phyloP scores from a whole-genome alignment of 2,888 invertebrate species.

The Eupeodes latifasciatus region DNA sequence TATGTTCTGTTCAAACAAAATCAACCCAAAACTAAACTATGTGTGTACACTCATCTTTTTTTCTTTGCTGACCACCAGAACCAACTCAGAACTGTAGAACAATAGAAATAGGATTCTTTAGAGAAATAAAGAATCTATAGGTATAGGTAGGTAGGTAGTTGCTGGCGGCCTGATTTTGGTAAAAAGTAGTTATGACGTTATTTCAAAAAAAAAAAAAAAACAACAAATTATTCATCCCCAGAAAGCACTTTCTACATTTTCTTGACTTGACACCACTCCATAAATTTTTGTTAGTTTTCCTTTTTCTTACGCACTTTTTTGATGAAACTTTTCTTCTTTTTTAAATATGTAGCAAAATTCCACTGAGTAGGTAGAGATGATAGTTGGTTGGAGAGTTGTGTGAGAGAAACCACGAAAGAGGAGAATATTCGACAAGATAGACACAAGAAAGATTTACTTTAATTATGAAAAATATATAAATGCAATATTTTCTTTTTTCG shows the following conservation, averaged over 20 bases:
- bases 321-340: conserved; percentile 43
- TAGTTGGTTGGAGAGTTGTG: background rate
- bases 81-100: conserved; percentile 1
- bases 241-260: conserved; percentile 63
- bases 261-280: conserved; percentile 37
- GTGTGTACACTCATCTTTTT: background rate
- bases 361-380: conserved; percentile 37
- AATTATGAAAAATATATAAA: conserved; percentile 34
- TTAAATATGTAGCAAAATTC: conserved; percentile 25
- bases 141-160: background rate
- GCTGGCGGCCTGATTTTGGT: conserved; percentile 17
- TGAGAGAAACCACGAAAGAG: conserved; percentile 46
- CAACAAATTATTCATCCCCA: conserved; percentile 30
- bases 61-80: conserved; percentile 27
- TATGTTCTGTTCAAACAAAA: background rate
- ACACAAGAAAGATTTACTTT: conserved; percentile 23
- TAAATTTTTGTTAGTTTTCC: conserved; percentile 17
- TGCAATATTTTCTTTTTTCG: conserved; percentile 48
- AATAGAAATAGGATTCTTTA: conserved; percentile 19
- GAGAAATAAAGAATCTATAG: background rate
- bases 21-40: background rate
- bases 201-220: background rate
- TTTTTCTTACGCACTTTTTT: conserved; percentile 72
- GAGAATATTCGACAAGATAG: background rate
- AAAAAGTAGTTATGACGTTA: conserved; percentile 32